Conservation (phyloP, 2,888 invertebrate genomes). For the Camptogramma bilineatum region DNA sequence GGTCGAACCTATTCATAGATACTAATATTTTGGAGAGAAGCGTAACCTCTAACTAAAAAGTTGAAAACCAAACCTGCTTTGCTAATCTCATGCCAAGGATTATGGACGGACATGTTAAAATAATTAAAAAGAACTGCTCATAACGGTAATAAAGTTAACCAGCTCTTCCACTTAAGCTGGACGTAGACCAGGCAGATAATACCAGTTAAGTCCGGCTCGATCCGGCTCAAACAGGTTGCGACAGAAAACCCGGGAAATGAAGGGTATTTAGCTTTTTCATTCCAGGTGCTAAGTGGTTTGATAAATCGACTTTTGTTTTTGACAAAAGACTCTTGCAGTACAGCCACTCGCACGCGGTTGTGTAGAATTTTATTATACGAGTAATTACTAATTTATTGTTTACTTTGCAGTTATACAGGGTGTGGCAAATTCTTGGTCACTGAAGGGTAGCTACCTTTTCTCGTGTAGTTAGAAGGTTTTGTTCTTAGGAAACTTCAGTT, state of each 20-base stretch:
- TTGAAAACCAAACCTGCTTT: not conserved
- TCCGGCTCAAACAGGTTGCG: slow-evolving; percentile 44
- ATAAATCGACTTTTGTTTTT: slow-evolving; percentile 12
- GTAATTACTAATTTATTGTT: no score
- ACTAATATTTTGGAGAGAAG: no score
- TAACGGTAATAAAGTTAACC: not conserved
- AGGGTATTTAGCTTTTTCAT: slow-evolving; percentile 19
- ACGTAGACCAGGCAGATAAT: slow-evolving; percentile 38
- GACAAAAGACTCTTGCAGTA: not conserved
- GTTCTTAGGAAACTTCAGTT: no score
- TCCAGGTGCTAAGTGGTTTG: slow-evolving; percentile 20
- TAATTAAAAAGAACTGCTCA: not conserved
- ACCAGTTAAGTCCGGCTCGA: slow-evolving; percentile 42
- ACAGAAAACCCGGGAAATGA: slow-evolving; percentile 30
- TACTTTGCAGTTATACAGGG: no score
- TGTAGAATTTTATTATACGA: no score
- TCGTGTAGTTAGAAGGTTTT: no score
- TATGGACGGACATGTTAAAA: not conserved
- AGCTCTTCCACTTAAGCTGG: slow-evolving; percentile 10
- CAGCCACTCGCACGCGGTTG: no score
- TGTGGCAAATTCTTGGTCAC: no score
- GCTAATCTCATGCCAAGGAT: not conserved
- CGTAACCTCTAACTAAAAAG: no score
- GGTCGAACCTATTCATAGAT: no score
- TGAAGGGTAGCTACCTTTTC: no score